phyloP scores from a whole-genome alignment of 2,888 invertebrate species.

The Lasioglossum oenotherae region DNA sequence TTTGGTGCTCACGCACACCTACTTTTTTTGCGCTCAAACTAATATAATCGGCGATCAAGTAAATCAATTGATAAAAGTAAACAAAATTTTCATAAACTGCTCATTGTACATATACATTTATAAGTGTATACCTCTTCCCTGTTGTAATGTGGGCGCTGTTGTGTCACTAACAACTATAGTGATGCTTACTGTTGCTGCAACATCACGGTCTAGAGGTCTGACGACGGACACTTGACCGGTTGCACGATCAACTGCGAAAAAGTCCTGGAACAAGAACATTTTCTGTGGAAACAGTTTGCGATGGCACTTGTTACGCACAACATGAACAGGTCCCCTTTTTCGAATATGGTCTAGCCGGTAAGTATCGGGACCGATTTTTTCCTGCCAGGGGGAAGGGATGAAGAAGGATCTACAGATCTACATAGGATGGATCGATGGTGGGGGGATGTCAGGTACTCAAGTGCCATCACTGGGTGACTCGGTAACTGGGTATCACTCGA shows the following conservation, averaged over 20 bases:
- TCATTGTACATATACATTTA: background rate
- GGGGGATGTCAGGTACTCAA: too few relatives aligned
- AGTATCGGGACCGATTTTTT: too few relatives aligned
- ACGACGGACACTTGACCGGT: slow-evolving; percentile 89
- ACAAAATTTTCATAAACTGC: background rate
- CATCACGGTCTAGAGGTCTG: slow-evolving; percentile 87
- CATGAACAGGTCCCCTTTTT: too few relatives aligned
- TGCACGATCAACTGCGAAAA: slow-evolving; percentile 88
- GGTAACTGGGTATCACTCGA: too few relatives aligned
- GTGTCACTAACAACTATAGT: slow-evolving; percentile 93
- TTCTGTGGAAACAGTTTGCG: background rate
- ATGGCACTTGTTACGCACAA: background rate
- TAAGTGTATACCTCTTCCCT: slow-evolving; percentile 88
- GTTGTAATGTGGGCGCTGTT: slow-evolving; percentile 91
- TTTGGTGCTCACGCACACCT: background rate
- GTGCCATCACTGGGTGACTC: too few relatives aligned
- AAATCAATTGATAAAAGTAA: background rate
- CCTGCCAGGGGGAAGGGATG: too few relatives aligned
- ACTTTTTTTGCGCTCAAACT: background rate
- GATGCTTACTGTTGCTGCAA: slow-evolving; percentile 91
- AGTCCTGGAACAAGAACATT: slow-evolving; percentile 85
- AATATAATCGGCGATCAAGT: background rate
- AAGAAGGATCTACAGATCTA: too few relatives aligned
- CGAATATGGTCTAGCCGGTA: too few relatives aligned
- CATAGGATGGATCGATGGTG: too few relatives aligned